Evolutionary conservation across 1,140 invertebrate genomes (phyloP), one percentile per base, ranked within the genome.

Genomic region (Leucophenga varia): DNA sequence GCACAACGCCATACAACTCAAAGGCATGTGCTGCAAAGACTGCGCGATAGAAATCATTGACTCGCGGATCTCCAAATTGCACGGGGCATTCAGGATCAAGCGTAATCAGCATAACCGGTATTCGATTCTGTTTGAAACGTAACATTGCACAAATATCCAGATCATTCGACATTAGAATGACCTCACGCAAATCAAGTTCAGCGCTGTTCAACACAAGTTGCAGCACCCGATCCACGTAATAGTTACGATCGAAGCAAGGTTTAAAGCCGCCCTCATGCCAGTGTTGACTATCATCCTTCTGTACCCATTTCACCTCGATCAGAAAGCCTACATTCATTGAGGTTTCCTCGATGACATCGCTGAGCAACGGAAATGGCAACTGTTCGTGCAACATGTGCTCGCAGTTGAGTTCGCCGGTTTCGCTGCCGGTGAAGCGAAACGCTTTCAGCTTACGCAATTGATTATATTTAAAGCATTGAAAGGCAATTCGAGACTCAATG

Each of bases 221-320:
- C 10, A 97, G 76, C 40, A 82, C 78, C 56, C 78, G 57, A 76
- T 98, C 94, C 50, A 97, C 79, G 74, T 91, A 96, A 36, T 86
- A 74, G 69, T 97, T 97, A 56, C 94, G 81, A 76, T 97, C 94
- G 60, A 72, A 57, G 88, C 86, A 8, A 86, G 89, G 64, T 40
- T 48, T 43, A 6, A 55, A 60, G 4, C 57, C 43, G 20, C 90
- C 76, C 61, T 92, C 88, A 76, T 87, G 87, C 7, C 87, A 88
- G 28, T 90, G 90, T 74, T 93, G 85, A 72, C 83, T 80, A 17
- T 85, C 69, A 14, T 88, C 72, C 57, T 88, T 81, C 84, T 93
- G 91, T 1, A 90, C 91, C 88, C 92, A 96, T 74, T 98, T 98
- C 12, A 98, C 84, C 79, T 98, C 95, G 51, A 98, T 85, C 73